Evolutionary conservation across 2,888 invertebrate genomes (phyloP), one percentile per base, ranked within the genome.

Genomic region (Helicoverpa assulta): DNA sequence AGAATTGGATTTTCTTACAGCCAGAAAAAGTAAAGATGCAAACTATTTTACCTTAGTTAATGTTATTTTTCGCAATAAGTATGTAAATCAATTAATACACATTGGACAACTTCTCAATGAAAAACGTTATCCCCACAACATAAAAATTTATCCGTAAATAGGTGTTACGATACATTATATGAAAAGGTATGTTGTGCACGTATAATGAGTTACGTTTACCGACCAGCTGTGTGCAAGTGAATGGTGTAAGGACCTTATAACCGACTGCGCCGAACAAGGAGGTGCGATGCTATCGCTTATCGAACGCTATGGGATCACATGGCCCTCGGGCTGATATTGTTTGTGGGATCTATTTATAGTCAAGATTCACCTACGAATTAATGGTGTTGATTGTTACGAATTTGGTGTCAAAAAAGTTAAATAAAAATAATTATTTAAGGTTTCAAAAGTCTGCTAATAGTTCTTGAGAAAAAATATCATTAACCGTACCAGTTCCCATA

Each of bases 171-270:
- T 40, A 40, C 37, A 37, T 40, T 14, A 40, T 47, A 47, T 47
- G n/a, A 6, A 6, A n/a, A 47, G n/a, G 16, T 47, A 47, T 47
- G 4, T 47, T 16, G 12, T 2, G 5, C 47, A 6, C 47, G n/a
- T 52, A 29, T 33, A 66, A 70, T 37, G 51, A 26, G 21, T 3
- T 18, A 10, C 40, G 62, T 60, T 60, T 81, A 76, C 66, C 79
- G 77, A 78, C 85, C 86, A 86, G 88, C 82, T 84, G 82, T 50
- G 51, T 78, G 83, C 86, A 70, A 82, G 86, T 76, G 81, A 78
- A 83, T 91, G 89, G 86, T 82, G 87, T 85, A 89, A 90, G 86
- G 86, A 89, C 90, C 91, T 89, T 91, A 91, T 91, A 90, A 78
- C 86, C 87, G 86, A 89, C 82, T 88, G 83, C 83, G 82, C 85